Conservation (phyloP, 2,888 invertebrate genomes). For the Agonopterix subpropinquella region DNA sequence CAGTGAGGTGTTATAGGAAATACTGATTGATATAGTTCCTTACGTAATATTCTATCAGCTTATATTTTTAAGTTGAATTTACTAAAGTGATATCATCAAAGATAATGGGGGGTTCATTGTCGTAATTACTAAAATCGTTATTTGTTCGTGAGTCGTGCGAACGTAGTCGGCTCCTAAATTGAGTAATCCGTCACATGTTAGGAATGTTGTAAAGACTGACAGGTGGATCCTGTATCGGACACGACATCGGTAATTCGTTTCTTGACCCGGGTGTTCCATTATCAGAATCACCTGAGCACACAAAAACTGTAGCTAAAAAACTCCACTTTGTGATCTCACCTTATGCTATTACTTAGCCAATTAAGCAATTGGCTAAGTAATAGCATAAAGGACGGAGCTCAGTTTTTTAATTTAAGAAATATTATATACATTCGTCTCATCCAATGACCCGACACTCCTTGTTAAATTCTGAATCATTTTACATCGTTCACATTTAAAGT, state of each 20-base stretch:
- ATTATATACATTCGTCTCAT: too few relatives aligned
- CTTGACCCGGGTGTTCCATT: conserved; percentile 37
- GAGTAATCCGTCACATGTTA: conserved; percentile 17
- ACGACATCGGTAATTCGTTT: conserved; percentile 42
- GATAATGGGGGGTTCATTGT: conserved; percentile 9
- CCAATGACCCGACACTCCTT: too few relatives aligned
- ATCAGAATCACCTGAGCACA: conserved; percentile 28
- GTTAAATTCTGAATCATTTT: too few relatives aligned
- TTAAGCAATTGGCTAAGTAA: too few relatives aligned
- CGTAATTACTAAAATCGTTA: conserved; percentile 15
- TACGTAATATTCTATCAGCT: background rate
- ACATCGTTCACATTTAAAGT: too few relatives aligned
- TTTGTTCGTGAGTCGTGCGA: conserved; percentile 11
- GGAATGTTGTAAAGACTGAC: conserved; percentile 26
- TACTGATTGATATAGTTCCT: background rate
- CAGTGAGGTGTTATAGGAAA: background rate
- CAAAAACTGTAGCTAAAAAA: conserved; percentile 23
- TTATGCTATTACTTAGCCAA: too few relatives aligned
- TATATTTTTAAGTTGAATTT: background rate
- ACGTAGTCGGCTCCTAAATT: conserved; percentile 16
- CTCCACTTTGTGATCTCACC: background rate
- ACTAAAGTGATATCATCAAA: conserved; percentile 7
- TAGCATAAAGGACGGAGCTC: conserved; percentile 7
- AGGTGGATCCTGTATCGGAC: conserved; percentile 42
- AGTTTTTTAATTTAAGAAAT: background rate